Conservation (phyloP, 1,140 invertebrate genomes). For the Asbolus verrucosus region DNA sequence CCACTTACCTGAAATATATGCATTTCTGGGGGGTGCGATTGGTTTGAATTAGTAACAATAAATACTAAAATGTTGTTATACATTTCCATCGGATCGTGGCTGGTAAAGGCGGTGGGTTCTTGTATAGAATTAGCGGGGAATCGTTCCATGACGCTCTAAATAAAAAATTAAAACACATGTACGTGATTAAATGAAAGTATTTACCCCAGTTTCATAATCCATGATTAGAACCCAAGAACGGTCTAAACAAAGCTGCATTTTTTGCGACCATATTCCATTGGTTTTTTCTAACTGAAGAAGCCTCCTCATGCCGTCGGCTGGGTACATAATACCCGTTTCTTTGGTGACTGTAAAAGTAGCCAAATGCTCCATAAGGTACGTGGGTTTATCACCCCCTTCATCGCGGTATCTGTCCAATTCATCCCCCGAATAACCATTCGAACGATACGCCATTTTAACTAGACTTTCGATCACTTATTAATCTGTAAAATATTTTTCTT, state of each 20-base stretch:
- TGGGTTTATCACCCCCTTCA: conserved; percentile 73
- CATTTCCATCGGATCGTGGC: conserved; percentile 94
- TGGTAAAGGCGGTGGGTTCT: conserved; percentile 97
- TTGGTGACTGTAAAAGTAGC: conserved; percentile 96
- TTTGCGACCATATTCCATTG: conserved; percentile 99
- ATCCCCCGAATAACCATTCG: conserved; percentile 58
- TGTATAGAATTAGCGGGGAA: conserved; percentile 93
- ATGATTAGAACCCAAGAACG: conserved; percentile 92
- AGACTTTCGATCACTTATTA: conserved; percentile 29
- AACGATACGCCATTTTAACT: conserved; percentile 58
- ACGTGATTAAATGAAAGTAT: conserved; percentile 59
- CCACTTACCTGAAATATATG: conserved; percentile 95
- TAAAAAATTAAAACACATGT: conserved; percentile 41
- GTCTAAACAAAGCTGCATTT: conserved; percentile 93
- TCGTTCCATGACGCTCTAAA: conserved; percentile 93
- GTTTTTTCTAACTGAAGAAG: conserved; percentile 96
- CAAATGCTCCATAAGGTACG: conserved; percentile 95
- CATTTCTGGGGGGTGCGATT: conserved; percentile 84
- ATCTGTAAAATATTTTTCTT: conserved; percentile 9
- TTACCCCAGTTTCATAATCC: conserved; percentile 96
- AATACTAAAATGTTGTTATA: conserved; percentile 99
- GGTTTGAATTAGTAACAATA: conserved; percentile 79
- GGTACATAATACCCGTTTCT: conserved; percentile 87
- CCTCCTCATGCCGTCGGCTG: conserved; percentile 94
- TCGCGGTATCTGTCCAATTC: conserved; percentile 57